Evolutionary conservation across 2,113 vertebrate genomes (phyloP), one percentile per base, ranked within the genome.

Genomic region (Heterotis niloticus): DNA sequence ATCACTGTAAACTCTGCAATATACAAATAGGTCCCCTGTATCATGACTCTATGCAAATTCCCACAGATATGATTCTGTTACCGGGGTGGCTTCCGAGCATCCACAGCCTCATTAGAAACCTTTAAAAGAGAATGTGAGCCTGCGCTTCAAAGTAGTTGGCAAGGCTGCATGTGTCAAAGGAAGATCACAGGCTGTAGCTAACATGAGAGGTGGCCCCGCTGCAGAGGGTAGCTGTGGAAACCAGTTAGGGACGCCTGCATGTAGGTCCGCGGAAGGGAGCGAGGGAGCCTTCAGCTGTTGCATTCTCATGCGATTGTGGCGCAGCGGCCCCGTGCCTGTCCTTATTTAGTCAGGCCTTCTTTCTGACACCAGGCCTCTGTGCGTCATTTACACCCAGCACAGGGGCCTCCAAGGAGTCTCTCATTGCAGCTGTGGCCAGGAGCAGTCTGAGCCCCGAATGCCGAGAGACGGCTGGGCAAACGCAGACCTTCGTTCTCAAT

Each of bases 311-410:
- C 88, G 85, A 85, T 70, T 86, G 91, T 91, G 94, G 92, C 94
- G 91, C 88, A 92, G 89, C 90, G 87, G 83, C 88, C 90, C 88
- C 89, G 85, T 66, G 90, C 86, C 86, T 93, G 91, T 87, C 95
- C 95, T 92, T 95, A 95, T 96, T 96, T 96, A 95, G 95, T 87
- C 93, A 94, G 91, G 88, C 88, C 88, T 89, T 89, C 88, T 89
- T 91, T 90, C 90, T 92, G 91, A 93, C 93, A 89, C 83, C 84
- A 86, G 86, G 78, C 81, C 86, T 84, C 66, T 72, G 83, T 91
- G 92, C 89, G 92, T 95, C 94, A 95, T 92, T 94, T 92, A 91
- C 94, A 93, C 91, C 90, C 86, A 71, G 85, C 82, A 81, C 83
- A 78, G 11, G 79, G 59, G 79, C 86, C 89, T 85, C 88, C 1